These are phyloP conservation scores for Ciona savignyi DNA, from an alignment of 23 tunicate genomes.

Conservation along the genomic window DNA sequence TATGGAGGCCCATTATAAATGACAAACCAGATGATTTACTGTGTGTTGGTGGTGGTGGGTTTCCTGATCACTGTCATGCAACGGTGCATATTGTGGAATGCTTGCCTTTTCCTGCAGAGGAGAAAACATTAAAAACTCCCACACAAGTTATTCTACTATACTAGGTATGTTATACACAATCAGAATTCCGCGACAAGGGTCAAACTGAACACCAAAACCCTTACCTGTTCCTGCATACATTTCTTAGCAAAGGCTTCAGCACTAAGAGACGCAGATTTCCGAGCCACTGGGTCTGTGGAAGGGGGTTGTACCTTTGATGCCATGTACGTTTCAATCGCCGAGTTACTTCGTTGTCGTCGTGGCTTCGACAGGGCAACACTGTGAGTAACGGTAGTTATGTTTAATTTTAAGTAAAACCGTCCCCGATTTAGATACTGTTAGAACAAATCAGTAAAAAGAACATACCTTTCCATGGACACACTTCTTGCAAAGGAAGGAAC, in stretches of 20 bases:
- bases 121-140: too few species aligned
- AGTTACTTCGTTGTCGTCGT: constrained; percentile 50
- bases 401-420: too few species aligned
- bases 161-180: too few species aligned
- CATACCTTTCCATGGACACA: constrained; percentile 32
- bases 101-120: too few species aligned
- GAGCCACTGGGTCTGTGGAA: constrained; percentile 30
- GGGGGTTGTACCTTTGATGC: constrained; percentile 12
- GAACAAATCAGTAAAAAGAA: neutral
- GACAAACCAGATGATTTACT: too few species aligned
- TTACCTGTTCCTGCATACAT: constrained; percentile 33
- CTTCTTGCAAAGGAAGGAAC: constrained; percentile 5
- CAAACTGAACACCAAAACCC: too few species aligned
- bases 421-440: neutral
- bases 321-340: constrained; percentile 38
- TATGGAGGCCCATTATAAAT: too few species aligned
- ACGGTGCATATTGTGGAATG: too few species aligned
- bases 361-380: constrained; percentile 2
- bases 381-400: neutral
- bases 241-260: constrained; percentile 57
- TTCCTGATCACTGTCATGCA: too few species aligned
- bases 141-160: too few species aligned
- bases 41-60: too few species aligned
- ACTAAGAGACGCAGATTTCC: constrained; percentile 26
- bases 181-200: too few species aligned